Conservation (phyloP, 2,888 invertebrate species). For the Yponomeuta plumbellus region DNA sequence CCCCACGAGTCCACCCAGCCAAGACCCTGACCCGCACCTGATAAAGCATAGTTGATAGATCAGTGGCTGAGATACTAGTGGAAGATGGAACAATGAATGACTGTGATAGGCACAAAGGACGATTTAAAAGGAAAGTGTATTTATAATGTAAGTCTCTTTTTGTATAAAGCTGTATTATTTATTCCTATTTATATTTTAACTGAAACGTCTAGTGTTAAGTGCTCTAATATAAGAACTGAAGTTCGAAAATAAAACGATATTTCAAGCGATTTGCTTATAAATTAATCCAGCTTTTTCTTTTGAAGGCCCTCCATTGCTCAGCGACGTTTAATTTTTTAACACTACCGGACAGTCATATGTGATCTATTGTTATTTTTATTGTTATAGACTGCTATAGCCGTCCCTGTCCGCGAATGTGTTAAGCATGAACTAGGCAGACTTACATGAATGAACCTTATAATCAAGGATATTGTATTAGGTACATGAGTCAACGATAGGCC, state of each 20-base stretch:
- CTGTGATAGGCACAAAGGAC: constrained; percentile 16
- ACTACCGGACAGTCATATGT: too few species aligned
- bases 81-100: constrained; percentile 8
- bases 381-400: too few species aligned
- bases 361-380: too few species aligned
- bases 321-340: too few species aligned
- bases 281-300: constrained; percentile 15
- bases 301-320: not conserved
- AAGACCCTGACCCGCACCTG: constrained; percentile 58
- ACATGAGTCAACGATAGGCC: not conserved
- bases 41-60: constrained; percentile 74
- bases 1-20: constrained; percentile 46
- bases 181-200: constrained; percentile 15
- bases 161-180: constrained; percentile 17
- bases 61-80: not conserved
- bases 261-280: constrained; percentile 30
- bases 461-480: too few species aligned
- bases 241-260: constrained; percentile 56
- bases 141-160: constrained; percentile 2
- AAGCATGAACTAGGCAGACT: too few species aligned
- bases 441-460: too few species aligned
- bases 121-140: constrained; percentile 5
- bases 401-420: too few species aligned
- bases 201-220: constrained; percentile 11
- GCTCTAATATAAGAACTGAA: constrained; percentile 29